phyloP scores from a whole-genome alignment of 2,797 vertebrate species.

The Hoplostethus atlanticus region DNA sequence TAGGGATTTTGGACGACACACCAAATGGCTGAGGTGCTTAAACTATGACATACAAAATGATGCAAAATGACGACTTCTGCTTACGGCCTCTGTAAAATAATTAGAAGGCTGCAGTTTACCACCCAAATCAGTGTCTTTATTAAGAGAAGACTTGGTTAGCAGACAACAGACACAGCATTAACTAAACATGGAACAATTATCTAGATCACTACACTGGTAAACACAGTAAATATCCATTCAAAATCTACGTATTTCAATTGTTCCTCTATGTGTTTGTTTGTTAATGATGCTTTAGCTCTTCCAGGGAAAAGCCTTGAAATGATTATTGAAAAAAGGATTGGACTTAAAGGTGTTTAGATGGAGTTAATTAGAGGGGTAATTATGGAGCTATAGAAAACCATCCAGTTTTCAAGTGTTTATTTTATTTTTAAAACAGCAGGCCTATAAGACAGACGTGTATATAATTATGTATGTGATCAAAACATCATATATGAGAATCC shows the following conservation, averaged over 20 bases:
- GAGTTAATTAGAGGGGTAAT: too few species aligned
- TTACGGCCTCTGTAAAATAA: conserved; percentile 29
- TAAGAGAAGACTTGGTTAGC: neutral
- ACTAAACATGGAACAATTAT: conserved; percentile 35
- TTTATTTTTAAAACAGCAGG: conserved; percentile 7
- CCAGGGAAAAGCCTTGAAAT: neutral
- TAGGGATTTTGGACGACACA: too few species aligned
- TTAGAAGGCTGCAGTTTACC: conserved; percentile 55
- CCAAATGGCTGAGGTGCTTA: too few species aligned
- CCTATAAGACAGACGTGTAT: neutral
- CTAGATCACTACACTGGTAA: too few species aligned
- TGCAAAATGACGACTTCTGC: too few species aligned
- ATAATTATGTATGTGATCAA: conserved; percentile 25
- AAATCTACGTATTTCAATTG: too few species aligned
- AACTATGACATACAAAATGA: too few species aligned
- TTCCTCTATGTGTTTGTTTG: neutral
- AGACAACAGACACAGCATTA: conserved; percentile 25
- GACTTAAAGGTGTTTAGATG: too few species aligned
- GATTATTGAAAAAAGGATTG: too few species aligned
- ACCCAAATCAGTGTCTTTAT: conserved; percentile 35
- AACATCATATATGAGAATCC: neutral
- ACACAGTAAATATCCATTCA: too few species aligned
- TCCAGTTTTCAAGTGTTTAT: neutral
- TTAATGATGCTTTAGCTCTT: neutral
- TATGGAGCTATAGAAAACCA: too few species aligned